Percentiles rank a stretch among this genome's conserved stretches.
These are phyloP conservation scores for Thermophis baileyi DNA, from an alignment of 2,113 vertebrate genomes.

Conservation along the genomic window DNA sequence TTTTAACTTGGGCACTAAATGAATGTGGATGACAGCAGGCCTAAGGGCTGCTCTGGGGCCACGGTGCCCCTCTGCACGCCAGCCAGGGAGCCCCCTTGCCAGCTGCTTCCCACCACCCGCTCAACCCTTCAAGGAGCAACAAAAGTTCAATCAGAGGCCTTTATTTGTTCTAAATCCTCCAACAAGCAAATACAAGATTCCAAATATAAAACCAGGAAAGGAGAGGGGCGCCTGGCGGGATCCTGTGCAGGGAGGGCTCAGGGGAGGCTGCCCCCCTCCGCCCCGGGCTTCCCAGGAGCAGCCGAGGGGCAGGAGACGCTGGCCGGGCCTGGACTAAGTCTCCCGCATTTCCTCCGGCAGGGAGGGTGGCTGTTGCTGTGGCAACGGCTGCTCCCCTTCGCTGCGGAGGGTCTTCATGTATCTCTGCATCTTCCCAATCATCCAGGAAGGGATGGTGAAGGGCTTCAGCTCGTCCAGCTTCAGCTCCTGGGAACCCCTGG, in stretches of 20 bases:
- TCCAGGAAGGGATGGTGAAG: conserved; percentile 85
- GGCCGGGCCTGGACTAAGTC: conserved; percentile 35
- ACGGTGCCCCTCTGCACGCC: background rate
- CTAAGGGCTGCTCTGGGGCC: background rate
- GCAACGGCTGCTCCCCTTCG: conserved; percentile 66
- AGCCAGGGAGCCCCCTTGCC: background rate
- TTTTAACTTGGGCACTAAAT: background rate
- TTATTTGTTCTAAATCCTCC: background rate
- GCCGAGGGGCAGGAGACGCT: too few species aligned
- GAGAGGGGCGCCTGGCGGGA: background rate
- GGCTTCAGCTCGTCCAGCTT: conserved; percentile 90
- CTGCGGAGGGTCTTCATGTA: conserved; percentile 88
- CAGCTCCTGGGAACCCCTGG: conserved; percentile 85
- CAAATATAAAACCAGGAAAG: background rate
- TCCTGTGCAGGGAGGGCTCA: background rate
- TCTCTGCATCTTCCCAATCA: conserved; percentile 92
- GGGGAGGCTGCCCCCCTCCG: background rate
- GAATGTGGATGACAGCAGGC: background rate
- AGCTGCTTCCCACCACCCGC: background rate
- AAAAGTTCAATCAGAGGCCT: background rate
- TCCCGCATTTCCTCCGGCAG: conserved; percentile 30
- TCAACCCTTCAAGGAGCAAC: background rate
- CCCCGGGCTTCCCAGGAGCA: too few species aligned
- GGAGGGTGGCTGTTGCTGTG: background rate
- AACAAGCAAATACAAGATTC: background rate